phyloP scores from a whole-genome alignment of 2,113 vertebrate species.

The Tylochromis polylepis region DNA sequence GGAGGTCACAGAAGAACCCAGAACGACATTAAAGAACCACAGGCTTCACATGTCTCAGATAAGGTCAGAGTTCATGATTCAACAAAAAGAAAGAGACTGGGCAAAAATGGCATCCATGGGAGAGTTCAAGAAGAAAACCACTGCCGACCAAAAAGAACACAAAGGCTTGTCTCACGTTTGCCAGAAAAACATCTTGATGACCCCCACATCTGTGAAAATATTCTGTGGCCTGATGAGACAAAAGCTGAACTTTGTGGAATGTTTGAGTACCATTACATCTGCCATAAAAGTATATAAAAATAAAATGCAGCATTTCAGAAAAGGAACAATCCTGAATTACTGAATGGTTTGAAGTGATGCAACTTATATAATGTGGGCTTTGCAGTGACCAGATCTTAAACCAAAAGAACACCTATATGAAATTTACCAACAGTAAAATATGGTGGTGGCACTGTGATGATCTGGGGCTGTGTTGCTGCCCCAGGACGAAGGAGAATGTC shows the following conservation, averaged over 20 bases:
- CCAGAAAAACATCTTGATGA: neutral
- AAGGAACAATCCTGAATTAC: neutral
- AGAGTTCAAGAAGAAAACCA: neutral
- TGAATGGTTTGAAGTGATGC: neutral
- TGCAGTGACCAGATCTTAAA: neutral
- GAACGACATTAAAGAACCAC: no score
- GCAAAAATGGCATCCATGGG: neutral
- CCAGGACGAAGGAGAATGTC: neutral
- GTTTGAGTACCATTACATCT: neutral
- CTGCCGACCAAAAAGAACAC: neutral
- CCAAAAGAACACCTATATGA: neutral
- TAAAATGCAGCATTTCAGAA: neutral
- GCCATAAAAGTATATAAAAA: neutral
- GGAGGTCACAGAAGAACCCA: no score
- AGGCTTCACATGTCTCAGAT: no score
- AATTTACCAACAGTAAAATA: no score
- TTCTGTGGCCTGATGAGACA: neutral
- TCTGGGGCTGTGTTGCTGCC: neutral
- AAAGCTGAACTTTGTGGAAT: neutral
- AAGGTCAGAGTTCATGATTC: no score
- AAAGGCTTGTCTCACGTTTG: neutral
- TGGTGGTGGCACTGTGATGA: neutral
- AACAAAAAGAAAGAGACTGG: no score
- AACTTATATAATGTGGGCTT: neutral
- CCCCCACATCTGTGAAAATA: neutral